These are phyloP conservation scores for Ectobius pallidus DNA, from an alignment of 2,888 invertebrate species.

Conservation along the genomic window DNA sequence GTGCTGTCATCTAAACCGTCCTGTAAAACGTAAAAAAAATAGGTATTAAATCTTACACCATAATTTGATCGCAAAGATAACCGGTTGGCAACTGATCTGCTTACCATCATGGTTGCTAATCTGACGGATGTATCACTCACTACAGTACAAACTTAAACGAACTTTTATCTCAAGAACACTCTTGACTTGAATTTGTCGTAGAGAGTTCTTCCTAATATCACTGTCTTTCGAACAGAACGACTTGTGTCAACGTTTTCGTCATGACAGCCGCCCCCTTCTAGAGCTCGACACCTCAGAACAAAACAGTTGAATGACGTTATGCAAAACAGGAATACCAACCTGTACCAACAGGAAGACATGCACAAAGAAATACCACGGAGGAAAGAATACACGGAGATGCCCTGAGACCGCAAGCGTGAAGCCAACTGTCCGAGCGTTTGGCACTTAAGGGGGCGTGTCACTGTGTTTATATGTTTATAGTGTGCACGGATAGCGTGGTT, in stretches of 20 bases:
- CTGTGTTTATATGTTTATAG: too few relatives aligned
- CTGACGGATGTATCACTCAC: not conserved
- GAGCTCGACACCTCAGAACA: too few relatives aligned
- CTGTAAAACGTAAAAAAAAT: conserved; percentile 32
- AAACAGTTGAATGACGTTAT: too few relatives aligned
- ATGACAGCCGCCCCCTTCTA: conserved; percentile 22
- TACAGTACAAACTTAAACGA: not conserved
- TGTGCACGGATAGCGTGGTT: too few relatives aligned
- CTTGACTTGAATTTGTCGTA: not conserved
- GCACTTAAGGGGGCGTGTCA: too few relatives aligned
- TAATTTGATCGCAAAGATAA: not conserved
- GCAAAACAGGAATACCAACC: too few relatives aligned
- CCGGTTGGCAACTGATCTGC: conserved; percentile 4
- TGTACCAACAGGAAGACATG: too few relatives aligned
- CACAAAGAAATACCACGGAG: too few relatives aligned
- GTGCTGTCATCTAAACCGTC: conserved; percentile 43
- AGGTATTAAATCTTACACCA: not conserved
- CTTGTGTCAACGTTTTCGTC: not conserved
- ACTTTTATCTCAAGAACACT: not conserved
- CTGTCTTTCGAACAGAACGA: not conserved
- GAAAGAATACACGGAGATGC: too few relatives aligned
- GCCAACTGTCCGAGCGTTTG: too few relatives aligned
- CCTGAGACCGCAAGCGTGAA: too few relatives aligned
- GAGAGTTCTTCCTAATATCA: not conserved
- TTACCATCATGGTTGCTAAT: conserved; percentile 38